phyloP scores from a whole-genome alignment of 2,797 vertebrate genomes.

The Octomys mimax region DNA sequence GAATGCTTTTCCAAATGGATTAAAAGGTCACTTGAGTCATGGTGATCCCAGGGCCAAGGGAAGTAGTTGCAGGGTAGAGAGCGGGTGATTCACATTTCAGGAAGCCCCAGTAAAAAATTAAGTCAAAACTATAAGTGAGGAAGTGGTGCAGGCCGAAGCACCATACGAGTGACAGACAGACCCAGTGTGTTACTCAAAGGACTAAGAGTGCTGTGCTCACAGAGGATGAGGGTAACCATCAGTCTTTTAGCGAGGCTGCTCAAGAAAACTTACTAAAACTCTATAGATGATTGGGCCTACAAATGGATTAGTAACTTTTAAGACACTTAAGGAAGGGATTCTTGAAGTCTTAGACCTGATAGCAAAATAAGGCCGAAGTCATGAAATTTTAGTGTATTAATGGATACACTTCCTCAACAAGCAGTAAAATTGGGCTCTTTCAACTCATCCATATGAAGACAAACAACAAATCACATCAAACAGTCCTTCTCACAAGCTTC shows the following conservation, averaged over 20 bases:
- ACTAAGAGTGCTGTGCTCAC: not conserved
- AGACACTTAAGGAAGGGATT: not conserved
- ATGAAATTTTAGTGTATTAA: not conserved
- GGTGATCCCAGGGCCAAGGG: not conserved
- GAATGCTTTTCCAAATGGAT: not conserved
- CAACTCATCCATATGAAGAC: not conserved
- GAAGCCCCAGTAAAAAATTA: not conserved
- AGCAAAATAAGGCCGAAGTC: not conserved
- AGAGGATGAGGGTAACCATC: not conserved
- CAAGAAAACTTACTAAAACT: not conserved
- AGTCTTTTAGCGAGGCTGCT: not conserved
- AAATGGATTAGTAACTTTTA: not conserved
- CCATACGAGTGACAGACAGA: not conserved
- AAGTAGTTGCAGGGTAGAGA: not conserved
- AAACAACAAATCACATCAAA: not conserved
- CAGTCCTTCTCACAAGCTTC: not conserved
- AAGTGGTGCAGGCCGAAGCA: not conserved
- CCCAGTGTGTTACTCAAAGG: not conserved
- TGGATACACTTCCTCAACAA: not conserved
- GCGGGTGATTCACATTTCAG: not conserved
- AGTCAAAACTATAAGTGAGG: not conserved
- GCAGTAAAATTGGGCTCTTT: not conserved
- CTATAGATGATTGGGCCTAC: not conserved
- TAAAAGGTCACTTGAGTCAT: not conserved
- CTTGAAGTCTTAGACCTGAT: not conserved